A percentile compares a stretch with the other conserved stretches of the same genome.
Conservation (phyloP, 2,888 invertebrate genomes). For the Caenorhabditis zanzibari region DNA sequence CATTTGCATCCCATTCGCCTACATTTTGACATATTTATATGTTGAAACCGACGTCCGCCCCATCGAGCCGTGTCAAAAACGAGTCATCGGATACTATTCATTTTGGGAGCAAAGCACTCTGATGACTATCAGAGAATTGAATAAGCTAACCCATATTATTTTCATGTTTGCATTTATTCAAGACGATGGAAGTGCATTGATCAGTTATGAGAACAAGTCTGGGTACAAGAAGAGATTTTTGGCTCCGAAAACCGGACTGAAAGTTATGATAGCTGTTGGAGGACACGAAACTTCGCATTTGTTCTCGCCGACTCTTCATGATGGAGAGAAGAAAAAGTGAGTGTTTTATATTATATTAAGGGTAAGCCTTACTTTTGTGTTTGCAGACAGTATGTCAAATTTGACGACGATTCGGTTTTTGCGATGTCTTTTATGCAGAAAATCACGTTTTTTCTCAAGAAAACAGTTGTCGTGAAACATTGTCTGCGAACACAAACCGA, state of each 20-base stretch:
- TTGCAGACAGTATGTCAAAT: too few relatives aligned
- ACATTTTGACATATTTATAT: not conserved
- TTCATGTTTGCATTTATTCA: not conserved
- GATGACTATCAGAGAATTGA: not conserved
- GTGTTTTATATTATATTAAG: not conserved
- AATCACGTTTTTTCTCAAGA: too few relatives aligned
- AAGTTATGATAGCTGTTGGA: not conserved
- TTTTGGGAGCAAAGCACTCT: not conserved
- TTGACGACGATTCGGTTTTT: too few relatives aligned
- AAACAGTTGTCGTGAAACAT: too few relatives aligned
- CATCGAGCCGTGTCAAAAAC: not conserved
- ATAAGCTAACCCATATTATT: not conserved
- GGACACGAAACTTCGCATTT: not conserved
- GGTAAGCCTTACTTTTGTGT: too few relatives aligned
- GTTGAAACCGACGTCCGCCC: not conserved
- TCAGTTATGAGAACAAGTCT: not conserved
- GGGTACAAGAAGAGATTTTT: too few relatives aligned
- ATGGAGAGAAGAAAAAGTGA: not conserved
- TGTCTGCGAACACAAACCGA: too few relatives aligned
- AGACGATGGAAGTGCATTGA: not conserved
- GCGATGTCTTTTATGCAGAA: too few relatives aligned
- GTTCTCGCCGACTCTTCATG: not conserved
- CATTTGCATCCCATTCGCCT: not conserved
- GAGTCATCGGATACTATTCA: not conserved
- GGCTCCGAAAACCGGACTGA: not conserved